A percentile compares a stretch with the other conserved stretches of the same genome.
Evolutionary conservation across 35 echinoderm and acorn worm genomes (phyloP).

Genomic region (Eucidaris tribuloides): DNA sequence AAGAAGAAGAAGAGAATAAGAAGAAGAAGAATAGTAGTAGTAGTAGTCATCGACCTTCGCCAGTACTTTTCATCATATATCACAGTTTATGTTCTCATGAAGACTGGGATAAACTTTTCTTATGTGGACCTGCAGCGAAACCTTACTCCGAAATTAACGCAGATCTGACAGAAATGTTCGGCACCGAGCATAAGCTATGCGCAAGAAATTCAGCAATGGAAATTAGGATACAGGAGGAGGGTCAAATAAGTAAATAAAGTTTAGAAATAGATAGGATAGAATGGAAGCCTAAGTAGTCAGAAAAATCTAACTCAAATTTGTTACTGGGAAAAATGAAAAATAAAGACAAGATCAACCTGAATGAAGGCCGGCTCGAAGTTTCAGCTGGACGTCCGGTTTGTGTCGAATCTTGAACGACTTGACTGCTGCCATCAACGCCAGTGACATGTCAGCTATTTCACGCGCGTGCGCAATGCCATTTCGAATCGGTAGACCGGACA

Average conservation of each 20-base stretch:
- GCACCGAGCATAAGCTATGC: background rate
- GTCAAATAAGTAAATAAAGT: background rate
- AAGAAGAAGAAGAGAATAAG: too few relatives aligned
- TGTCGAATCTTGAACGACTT: conserved; percentile 66
- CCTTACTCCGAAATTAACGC: too few relatives aligned
- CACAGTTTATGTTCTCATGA: too few relatives aligned
- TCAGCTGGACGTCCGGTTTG: conserved; percentile 36
- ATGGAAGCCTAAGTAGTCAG: background rate
- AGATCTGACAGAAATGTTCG: too few relatives aligned
- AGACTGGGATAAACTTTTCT: too few relatives aligned
- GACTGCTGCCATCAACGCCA: conserved; percentile 51
- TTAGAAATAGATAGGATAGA: background rate
- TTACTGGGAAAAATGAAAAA: background rate
- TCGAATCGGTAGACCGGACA: conserved; percentile 74
- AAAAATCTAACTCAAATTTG: background rate
- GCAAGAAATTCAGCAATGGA: background rate
- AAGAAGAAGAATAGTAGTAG: too few relatives aligned
- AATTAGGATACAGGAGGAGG: background rate
- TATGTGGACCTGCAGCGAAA: too few relatives aligned
- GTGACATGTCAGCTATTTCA: conserved; percentile 82
- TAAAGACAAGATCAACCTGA: conserved; percentile 28
- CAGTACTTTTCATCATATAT: too few relatives aligned
- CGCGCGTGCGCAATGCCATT: conserved; percentile 76
- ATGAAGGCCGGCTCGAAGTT: conserved; percentile 77
- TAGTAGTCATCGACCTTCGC: too few relatives aligned